Conservation (phyloP, 2,113 vertebrate genomes). For the Microtus richardsoni region DNA sequence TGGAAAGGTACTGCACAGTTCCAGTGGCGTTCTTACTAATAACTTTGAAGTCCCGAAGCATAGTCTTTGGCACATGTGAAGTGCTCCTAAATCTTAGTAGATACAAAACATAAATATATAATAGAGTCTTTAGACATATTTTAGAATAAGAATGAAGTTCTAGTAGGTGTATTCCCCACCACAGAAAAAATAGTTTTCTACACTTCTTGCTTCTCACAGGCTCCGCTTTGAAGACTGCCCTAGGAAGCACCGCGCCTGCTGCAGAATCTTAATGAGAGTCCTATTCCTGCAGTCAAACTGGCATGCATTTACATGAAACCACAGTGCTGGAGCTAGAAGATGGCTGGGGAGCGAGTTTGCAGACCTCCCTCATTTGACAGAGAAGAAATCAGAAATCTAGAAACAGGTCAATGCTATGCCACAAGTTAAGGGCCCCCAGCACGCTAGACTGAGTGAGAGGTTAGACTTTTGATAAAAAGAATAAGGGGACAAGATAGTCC, state of each 20-base stretch:
- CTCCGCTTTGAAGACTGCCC: not conserved
- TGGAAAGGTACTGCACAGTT: not conserved
- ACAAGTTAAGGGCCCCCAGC: not conserved
- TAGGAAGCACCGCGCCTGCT: not conserved
- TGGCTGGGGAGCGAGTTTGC: not conserved
- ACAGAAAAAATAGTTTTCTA: not conserved
- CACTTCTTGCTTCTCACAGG: not conserved
- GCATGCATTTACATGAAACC: not conserved
- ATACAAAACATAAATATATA: not conserved
- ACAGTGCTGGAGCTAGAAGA: not conserved
- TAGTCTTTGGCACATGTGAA: not conserved
- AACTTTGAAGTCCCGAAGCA: slow-evolving; percentile 8
- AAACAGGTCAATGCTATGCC: not conserved
- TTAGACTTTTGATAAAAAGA: not conserved
- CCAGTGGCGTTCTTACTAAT: not conserved
- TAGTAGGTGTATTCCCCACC: not conserved
- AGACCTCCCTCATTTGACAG: not conserved
- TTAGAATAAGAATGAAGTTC: not conserved
- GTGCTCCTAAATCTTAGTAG: not conserved
- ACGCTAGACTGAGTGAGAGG: not conserved
- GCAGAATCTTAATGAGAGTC: not conserved
- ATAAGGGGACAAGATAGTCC: not conserved
- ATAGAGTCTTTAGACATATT: not conserved
- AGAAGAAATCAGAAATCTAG: not conserved
- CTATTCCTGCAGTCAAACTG: not conserved